Evolutionary conservation across 1,140 invertebrate genomes (phyloP).

Genomic region (Euura lappo): DNA sequence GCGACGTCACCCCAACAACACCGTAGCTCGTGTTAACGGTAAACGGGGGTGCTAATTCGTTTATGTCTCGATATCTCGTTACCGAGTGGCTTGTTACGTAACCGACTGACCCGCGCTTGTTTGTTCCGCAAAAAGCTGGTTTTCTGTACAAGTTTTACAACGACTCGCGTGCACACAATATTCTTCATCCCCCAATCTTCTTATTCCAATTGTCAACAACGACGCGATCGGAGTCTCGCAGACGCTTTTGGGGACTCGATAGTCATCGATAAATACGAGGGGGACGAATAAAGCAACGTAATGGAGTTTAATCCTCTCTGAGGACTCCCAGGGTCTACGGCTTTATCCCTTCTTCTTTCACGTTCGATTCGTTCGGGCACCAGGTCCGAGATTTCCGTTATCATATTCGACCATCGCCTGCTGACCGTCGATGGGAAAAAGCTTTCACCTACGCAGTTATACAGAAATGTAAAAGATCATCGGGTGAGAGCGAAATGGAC

Average conservation of each 20-base stretch:
- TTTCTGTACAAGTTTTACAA: neutral
- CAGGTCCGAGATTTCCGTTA: neutral
- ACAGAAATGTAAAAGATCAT: too few species aligned
- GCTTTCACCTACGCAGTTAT: too few species aligned
- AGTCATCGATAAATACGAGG: constrained; percentile 1
- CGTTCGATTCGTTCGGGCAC: too few species aligned
- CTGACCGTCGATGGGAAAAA: too few species aligned
- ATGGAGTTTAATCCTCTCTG: neutral
- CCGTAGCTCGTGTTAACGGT: neutral
- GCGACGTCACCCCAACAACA: neutral
- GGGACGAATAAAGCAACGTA: neutral
- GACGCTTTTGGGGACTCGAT: neutral
- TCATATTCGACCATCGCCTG: neutral
- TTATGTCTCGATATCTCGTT: constrained; percentile 47
- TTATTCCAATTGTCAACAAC: too few species aligned
- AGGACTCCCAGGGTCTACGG: too few species aligned
- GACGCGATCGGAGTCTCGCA: neutral
- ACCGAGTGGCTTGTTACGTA: constrained; percentile 18
- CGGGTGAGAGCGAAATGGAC: too few species aligned
- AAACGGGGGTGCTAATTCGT: constrained; percentile 37
- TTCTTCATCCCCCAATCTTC: too few species aligned
- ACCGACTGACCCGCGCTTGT: neutral
- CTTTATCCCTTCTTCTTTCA: too few species aligned
- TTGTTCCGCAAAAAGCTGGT: neutral
- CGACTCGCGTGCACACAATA: too few species aligned